A percentile compares a stretch with the other conserved stretches of the same genome.
Evolutionary conservation across 1,140 invertebrate species (phyloP).

Genomic region (Drosophila trapezifrons): DNA sequence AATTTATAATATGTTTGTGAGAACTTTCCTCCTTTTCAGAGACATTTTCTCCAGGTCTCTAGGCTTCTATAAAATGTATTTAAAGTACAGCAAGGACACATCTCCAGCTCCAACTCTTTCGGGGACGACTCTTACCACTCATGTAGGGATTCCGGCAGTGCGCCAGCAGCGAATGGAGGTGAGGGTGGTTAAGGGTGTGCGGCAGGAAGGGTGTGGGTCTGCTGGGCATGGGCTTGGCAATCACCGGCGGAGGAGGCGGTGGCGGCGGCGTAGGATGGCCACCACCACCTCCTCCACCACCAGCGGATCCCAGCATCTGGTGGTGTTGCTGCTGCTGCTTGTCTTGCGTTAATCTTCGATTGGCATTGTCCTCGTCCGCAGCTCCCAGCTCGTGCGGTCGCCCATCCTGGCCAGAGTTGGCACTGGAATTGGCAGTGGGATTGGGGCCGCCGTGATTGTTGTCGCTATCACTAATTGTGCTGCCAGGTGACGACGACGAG

Average conservation of each 20-base stretch:
- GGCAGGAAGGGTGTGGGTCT: slow-evolving; percentile 85
- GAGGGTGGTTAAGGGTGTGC: slow-evolving; percentile 84
- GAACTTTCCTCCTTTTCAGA: neutral
- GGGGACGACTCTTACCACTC: slow-evolving; percentile 83
- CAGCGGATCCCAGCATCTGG: slow-evolving; percentile 35
- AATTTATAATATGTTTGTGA: neutral
- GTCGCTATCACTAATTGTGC: slow-evolving; percentile 84
- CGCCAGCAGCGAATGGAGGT: slow-evolving; percentile 84
- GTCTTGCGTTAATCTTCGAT: slow-evolving; percentile 83
- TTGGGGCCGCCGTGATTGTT: slow-evolving; percentile 77
- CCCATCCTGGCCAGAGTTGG: slow-evolving; percentile 58
- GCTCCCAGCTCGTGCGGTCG: slow-evolving; percentile 67
- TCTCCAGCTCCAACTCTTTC: neutral
- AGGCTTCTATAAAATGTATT: neutral
- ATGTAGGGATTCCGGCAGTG: slow-evolving; percentile 86
- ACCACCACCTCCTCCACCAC: slow-evolving; percentile 21
- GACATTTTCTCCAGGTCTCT: neutral
- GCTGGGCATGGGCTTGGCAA: slow-evolving; percentile 86
- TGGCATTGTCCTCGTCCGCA: slow-evolving; percentile 71
- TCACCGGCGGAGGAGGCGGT: slow-evolving; percentile 75
- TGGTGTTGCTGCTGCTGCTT: slow-evolving; percentile 62
- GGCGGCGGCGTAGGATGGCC: slow-evolving; percentile 53
- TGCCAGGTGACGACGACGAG: slow-evolving; percentile 83
- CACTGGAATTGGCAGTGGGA: slow-evolving; percentile 35
- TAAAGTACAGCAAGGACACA: neutral